Percentiles rank a stretch among this genome's conserved stretches.
Evolutionary conservation across 2,113 vertebrate genomes (phyloP).

Genomic region (Ceyx melanurus): DNA sequence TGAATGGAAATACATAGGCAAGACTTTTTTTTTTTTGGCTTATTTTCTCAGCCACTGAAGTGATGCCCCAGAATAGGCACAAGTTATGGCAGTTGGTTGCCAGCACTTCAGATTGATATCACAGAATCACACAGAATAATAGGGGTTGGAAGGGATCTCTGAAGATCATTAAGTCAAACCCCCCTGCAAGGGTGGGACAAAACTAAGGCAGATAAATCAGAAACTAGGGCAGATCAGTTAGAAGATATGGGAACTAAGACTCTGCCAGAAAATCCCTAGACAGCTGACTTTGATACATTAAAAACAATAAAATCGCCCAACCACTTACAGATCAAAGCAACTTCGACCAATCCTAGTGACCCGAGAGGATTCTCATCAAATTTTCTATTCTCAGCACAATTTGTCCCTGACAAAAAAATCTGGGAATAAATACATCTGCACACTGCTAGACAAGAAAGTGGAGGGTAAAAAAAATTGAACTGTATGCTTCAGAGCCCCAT

Average conservation of each 20-base stretch:
- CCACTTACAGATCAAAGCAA: background rate
- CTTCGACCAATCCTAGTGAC: accelerated
- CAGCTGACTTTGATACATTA: background rate
- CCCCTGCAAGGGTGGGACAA: no score
- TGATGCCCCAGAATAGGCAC: background rate
- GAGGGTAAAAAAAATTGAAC: accelerated
- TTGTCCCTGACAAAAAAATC: background rate
- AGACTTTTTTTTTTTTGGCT: background rate
- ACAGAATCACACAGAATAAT: no score
- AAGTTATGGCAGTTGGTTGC: background rate
- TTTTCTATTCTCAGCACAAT: background rate
- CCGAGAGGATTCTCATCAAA: background rate
- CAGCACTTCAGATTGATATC: background rate
- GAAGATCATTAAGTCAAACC: no score
- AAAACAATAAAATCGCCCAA: background rate
- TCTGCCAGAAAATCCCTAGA: background rate
- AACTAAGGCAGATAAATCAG: no score
- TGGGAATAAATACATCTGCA: background rate
- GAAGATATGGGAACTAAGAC: background rate
- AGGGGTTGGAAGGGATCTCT: no score
- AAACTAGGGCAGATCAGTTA: no score
- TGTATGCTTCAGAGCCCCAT: background rate
- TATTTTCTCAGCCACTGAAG: background rate
- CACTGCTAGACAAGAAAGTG: accelerated
- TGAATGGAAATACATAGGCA: background rate